phyloP scores from a whole-genome alignment of 2,797 vertebrate species.

The Kryptolebias ocellatus region DNA sequence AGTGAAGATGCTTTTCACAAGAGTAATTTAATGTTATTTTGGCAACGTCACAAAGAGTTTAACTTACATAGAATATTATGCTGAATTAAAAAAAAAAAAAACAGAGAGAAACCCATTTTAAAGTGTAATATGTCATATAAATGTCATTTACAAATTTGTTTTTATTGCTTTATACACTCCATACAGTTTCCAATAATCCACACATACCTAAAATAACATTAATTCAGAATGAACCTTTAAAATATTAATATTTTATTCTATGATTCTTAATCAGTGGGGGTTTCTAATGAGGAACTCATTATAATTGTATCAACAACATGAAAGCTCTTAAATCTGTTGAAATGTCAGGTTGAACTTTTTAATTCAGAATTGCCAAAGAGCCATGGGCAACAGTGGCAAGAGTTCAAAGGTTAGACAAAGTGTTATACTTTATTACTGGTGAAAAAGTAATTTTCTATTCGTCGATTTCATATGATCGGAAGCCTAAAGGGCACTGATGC shows the following conservation, averaged over 20 bases:
- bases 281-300: slow-evolving; percentile 19
- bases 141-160: too few species aligned
- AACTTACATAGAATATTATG: too few species aligned
- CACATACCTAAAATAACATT: too few species aligned
- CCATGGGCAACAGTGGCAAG: slow-evolving; percentile 66
- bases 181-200: too few species aligned
- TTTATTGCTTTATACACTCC: too few species aligned
- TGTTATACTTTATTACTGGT: slow-evolving; percentile 69
- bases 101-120: too few species aligned
- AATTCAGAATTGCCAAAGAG: slow-evolving; percentile 47
- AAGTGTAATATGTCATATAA: too few species aligned
- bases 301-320: slow-evolving; percentile 55
- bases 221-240: not conserved
- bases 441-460: slow-evolving; percentile 76
- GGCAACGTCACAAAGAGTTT: too few species aligned
- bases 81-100: too few species aligned
- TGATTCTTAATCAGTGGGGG: not conserved
- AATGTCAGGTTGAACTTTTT: slow-evolving; percentile 69
- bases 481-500: slow-evolving; percentile 50
- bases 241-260: slow-evolving; percentile 21
- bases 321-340: slow-evolving; percentile 41
- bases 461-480: slow-evolving; percentile 77
- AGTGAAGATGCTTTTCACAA: too few species aligned
- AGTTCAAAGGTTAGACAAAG: slow-evolving; percentile 79
- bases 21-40: too few species aligned